Base-by-base conservation (phyloP, 2,113 vertebrate genomes). In the Mirza zaza region DNA sequence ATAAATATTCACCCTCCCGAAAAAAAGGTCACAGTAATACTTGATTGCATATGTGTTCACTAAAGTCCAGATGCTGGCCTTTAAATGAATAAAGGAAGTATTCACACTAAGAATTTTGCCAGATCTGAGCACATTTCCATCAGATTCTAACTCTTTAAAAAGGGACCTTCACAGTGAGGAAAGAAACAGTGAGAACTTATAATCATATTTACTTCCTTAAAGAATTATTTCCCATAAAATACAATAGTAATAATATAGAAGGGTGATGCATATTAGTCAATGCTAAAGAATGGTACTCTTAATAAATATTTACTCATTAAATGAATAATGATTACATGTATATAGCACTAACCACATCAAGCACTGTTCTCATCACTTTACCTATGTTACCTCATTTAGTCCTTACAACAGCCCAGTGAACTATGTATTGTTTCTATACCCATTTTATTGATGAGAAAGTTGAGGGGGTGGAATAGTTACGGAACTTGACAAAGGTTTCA, bases 21-120 rank as follows among this genome's bases (percentile, higher is more conserved):
- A 45, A 75, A 75, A 73, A 45, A 18, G 73, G 15, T 94, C 68
- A 96, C 87, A 94, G 79, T 82, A 52, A 95, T 77, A 80, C 3
- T 75, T 95, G 71, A 94, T 93, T 90, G 81, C 25, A 65, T 87
- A 93, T 96, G 94, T 90, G 68, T 76, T 82, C 90, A 82, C 84
- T 75, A 29, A 93, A 68, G 23, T 82, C 76, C 71, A 97, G 71
- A 96, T 97, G 48, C 84, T 93, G 6, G 32, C 23, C 70, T 96
- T 94, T 67, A 77, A 77, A 45, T 63, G 32, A 65, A 87, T 48
- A 57, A 50, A 42, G 67, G 63, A 55, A 50, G 10, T 87, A 52
- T 85, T 70, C 57, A 29, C 55, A 52, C 32, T 73, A 79, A 90
- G 25, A 68, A 81, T 94, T 92, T 93, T 95, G n/a, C 25, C 77